Evolutionary conservation across 1,140 invertebrate species (phyloP).

Genomic region (Panagrolaimus sp.): DNA sequence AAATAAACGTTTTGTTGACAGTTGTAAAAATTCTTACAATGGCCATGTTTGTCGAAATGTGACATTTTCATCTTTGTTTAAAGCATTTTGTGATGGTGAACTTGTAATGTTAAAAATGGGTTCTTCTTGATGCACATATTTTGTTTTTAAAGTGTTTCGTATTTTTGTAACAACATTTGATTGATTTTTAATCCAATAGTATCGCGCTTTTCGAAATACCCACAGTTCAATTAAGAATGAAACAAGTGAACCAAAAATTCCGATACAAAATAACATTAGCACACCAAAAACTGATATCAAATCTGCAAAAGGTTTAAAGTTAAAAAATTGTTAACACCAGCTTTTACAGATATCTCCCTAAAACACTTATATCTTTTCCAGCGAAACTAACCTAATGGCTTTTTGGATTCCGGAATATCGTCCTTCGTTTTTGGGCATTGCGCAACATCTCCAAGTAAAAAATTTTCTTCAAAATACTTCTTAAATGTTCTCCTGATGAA

Average conservation of each 20-base stretch:
- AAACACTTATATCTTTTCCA: too few relatives aligned
- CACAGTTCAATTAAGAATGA: not conserved
- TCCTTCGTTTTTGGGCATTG: not conserved
- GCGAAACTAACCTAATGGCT: not conserved
- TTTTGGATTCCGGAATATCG: not conserved
- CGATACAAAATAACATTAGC: not conserved
- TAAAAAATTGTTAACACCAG: not conserved
- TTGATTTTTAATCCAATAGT: too few relatives aligned
- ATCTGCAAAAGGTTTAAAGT: not conserved
- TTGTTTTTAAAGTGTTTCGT: too few relatives aligned
- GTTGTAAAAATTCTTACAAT: too few relatives aligned
- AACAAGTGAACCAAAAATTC: not conserved
- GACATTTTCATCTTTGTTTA: too few relatives aligned
- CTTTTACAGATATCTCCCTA: too few relatives aligned
- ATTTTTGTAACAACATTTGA: too few relatives aligned
- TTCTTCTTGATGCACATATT: too few relatives aligned
- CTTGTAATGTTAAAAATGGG: too few relatives aligned
- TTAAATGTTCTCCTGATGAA: constrained; percentile 1
- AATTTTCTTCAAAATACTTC: constrained; percentile 13
- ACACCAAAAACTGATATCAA: not conserved
- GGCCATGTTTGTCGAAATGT: too few relatives aligned
- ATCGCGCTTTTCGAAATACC: not conserved
- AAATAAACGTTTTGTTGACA: too few relatives aligned
- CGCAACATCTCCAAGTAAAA: not conserved
- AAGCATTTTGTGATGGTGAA: too few relatives aligned